phyloP scores from a whole-genome alignment of 2,113 vertebrate species.

The Erythrocercus mccallii region DNA sequence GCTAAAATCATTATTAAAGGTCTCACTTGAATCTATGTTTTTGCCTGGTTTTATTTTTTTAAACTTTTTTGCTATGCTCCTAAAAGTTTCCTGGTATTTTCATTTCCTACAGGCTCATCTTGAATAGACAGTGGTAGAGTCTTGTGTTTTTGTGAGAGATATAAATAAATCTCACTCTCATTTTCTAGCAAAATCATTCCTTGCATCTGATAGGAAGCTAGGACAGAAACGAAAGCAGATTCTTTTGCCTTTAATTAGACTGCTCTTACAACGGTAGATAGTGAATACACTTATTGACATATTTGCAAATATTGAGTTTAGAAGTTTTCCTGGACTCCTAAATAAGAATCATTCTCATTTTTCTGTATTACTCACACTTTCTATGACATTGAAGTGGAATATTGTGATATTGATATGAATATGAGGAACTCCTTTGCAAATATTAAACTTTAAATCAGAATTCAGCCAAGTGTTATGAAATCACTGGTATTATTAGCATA shows the following conservation, averaged over 20 bases:
- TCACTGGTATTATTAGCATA: neutral
- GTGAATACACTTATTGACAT: neutral
- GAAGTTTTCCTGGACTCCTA: neutral
- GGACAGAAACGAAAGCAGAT: neutral
- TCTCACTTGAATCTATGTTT: neutral
- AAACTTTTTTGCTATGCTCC: neutral
- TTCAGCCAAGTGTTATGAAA: neutral
- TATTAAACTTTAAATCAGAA: neutral
- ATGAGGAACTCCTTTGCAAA: neutral
- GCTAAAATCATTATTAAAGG: neutral
- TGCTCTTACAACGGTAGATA: neutral
- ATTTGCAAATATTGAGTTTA: neutral
- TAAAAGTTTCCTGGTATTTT: neutral
- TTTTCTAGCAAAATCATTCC: neutral
- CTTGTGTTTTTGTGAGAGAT: neutral
- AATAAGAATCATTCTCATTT: neutral
- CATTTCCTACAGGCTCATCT: neutral
- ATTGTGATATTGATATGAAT: neutral
- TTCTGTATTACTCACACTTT: neutral
- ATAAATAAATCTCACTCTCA: neutral
- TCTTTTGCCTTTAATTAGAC: neutral
- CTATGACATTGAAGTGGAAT: neutral
- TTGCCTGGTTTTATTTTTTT: neutral
- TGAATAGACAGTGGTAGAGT: neutral
- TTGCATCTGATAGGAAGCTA: neutral